Evolutionary conservation across 2,888 invertebrate genomes (phyloP), one percentile per base, ranked within the genome.

Genomic region (Hirtodrosophila trivittata): DNA sequence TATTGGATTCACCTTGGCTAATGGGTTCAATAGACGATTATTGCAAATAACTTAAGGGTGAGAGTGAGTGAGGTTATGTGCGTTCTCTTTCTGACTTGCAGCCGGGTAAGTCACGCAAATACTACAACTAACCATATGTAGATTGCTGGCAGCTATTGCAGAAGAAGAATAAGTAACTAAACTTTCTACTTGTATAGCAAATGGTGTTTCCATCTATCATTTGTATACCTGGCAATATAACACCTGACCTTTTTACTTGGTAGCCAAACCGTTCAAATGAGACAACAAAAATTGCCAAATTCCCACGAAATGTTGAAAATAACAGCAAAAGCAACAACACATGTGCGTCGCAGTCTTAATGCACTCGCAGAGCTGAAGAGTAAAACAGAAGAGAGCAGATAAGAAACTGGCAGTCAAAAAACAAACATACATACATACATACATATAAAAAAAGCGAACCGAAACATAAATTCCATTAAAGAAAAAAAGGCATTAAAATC

Each of bases 11-110:
- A 60, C 66, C 52, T 54, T 65, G 46, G 54, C 65, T 57, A 65
- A 64, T 71, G 62, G 68, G 87, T 81, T 86, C 78, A 87, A 75
- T 63, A 87, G 47, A 59, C 87, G 86, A 81, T 85, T 81, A 82
- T 66, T 67, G 86, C 38, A 54, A 70, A 77, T 67, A 63, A 65
- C 81, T 67, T 65, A 32, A 39, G 59, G 25, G n/a, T 32, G 35
- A 32, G 51, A 33, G 60, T 46, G 32, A 52, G 57, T 82, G 58
- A 66, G 73, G 77, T 70, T 84, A 65, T 51, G 76, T 42, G 33
- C n/a, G n/a, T n/a, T n/a, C n/a, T n/a, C n/a, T n/a, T 39, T 9
- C 21, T 13, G 18, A 38, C 39, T n/a, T 62, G 45, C 33, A 60
- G 32, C 12, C 9, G 10, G 30, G 14, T 21, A 42, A 50, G 33